Conservation (phyloP, 2,888 invertebrate species). For the Proisotoma minuta region DNA sequence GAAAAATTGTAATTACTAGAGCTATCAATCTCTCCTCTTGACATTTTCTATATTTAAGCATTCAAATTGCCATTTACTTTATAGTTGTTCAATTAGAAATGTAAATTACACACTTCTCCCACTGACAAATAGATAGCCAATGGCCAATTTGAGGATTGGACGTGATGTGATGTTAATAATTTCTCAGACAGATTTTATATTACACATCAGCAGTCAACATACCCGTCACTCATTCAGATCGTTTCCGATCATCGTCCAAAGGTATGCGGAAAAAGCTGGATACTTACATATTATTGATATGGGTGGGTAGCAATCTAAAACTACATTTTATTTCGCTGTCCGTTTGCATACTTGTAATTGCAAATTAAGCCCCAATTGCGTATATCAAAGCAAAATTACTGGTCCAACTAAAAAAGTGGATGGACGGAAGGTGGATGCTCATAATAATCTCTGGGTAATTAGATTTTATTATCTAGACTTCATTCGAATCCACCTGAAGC, state of each 20-base stretch:
- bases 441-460: constrained; percentile 10
- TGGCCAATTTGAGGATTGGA: constrained; percentile 4
- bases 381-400: constrained; percentile 8
- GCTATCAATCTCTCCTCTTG: constrained; percentile 19
- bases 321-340: neutral
- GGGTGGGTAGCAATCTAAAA: neutral
- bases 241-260: neutral
- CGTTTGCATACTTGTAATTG: constrained; percentile 16
- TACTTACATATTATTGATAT: too few species aligned
- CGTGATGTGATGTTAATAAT: constrained; percentile 1
- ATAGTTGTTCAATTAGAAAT: constrained; percentile 29
- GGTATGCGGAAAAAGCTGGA: constrained; percentile 17
- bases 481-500: too few species aligned
- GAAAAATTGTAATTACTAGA: constrained; percentile 17
- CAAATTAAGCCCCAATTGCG: constrained; percentile 25
- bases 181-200: constrained; percentile 4
- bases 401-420: constrained; percentile 8
- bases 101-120: constrained; percentile 23
- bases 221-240: neutral
- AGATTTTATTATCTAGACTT: constrained; percentile 18
- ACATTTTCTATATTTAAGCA: constrained; percentile 19
- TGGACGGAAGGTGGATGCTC: neutral
- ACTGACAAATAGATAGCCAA: constrained; percentile 5
- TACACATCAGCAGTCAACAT: neutral
- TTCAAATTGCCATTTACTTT: constrained; percentile 20